Percentiles rank a stretch among this genome's conserved stretches.
phyloP scores from a whole-genome alignment of 2,113 vertebrate genomes.

The Cheilinus undulatus region DNA sequence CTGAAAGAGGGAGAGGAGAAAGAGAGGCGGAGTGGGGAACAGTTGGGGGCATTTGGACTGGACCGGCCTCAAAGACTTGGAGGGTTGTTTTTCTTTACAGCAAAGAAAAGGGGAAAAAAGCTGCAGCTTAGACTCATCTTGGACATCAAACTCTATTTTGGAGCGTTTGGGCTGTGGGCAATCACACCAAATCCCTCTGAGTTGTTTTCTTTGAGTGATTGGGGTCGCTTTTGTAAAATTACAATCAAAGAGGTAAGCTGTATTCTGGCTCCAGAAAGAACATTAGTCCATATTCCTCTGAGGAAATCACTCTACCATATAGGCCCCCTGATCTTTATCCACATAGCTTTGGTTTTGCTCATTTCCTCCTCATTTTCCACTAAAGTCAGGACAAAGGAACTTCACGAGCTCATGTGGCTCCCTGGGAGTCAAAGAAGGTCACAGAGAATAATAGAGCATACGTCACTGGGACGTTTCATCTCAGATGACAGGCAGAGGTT shows the following conservation, averaged over 20 bases:
- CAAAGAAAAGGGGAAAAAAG: slow-evolving; percentile 12
- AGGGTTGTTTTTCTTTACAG: slow-evolving; percentile 50
- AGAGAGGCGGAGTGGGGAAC: slow-evolving; percentile 53
- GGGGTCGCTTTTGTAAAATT: slow-evolving; percentile 68
- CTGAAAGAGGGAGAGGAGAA: slow-evolving; percentile 63
- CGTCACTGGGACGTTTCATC: slow-evolving; percentile 33
- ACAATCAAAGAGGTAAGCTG: slow-evolving; percentile 66
- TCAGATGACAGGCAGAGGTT: slow-evolving; percentile 12
- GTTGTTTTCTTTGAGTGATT: slow-evolving; percentile 59
- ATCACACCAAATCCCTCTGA: slow-evolving; percentile 48
- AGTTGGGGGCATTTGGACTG: slow-evolving; percentile 62
- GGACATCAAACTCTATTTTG: slow-evolving; percentile 58
- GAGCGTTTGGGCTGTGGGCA: slow-evolving; percentile 41
- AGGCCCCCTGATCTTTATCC: slow-evolving; percentile 63
- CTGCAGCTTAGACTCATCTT: slow-evolving; percentile 51
- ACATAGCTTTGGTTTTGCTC: slow-evolving; percentile 68
- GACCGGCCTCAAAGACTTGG: slow-evolving; percentile 62
- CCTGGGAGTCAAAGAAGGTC: slow-evolving; percentile 45
- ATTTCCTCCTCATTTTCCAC: slow-evolving; percentile 73
- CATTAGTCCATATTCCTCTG: slow-evolving; percentile 32
- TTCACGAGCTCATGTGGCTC: slow-evolving; percentile 40
- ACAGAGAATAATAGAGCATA: slow-evolving; percentile 42
- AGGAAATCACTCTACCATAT: slow-evolving; percentile 59
- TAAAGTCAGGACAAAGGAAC: slow-evolving; percentile 34
- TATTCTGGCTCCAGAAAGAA: slow-evolving; percentile 50